Evolutionary conservation across 2,113 vertebrate genomes (phyloP).

Genomic region (Xenotilapia longispinis): DNA sequence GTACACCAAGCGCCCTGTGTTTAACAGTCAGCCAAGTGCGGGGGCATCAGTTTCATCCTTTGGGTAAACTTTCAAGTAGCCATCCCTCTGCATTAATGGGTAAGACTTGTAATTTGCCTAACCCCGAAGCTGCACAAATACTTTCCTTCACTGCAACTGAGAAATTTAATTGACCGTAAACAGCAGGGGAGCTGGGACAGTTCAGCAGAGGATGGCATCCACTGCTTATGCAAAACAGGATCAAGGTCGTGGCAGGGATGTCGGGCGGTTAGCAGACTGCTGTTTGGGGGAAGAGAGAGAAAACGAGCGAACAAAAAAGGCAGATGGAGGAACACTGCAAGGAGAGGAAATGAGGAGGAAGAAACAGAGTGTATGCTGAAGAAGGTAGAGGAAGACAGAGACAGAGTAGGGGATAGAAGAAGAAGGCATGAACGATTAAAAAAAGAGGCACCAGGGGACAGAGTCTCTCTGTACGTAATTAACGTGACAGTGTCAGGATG

Average conservation of each 20-base stretch:
- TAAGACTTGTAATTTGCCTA: neutral
- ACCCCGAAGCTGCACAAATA: conserved; percentile 2
- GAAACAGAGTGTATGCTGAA: neutral
- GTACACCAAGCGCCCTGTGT: neutral
- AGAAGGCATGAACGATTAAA: neutral
- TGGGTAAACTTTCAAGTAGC: neutral
- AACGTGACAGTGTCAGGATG: conserved; percentile 31
- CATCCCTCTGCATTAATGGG: neutral
- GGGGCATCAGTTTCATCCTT: neutral
- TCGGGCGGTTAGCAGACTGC: neutral
- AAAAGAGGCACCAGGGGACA: conserved; percentile 15
- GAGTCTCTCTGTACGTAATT: conserved; percentile 36
- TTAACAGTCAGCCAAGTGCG: neutral
- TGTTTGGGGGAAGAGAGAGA: neutral
- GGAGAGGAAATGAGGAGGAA: neutral
- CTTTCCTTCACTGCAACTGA: neutral
- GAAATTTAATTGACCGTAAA: conserved; percentile 11
- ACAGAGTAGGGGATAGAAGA: neutral
- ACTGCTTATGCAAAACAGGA: conserved; percentile 25
- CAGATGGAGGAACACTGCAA: neutral
- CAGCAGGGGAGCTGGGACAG: neutral
- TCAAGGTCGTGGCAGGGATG: conserved; percentile 23
- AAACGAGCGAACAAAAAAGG: neutral
- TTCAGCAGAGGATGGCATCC: conserved; percentile 13
- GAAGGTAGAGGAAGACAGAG: neutral